These are phyloP conservation scores for Yponomeuta evonymella DNA, from an alignment of 2,888 invertebrate species.

Conservation along the genomic window DNA sequence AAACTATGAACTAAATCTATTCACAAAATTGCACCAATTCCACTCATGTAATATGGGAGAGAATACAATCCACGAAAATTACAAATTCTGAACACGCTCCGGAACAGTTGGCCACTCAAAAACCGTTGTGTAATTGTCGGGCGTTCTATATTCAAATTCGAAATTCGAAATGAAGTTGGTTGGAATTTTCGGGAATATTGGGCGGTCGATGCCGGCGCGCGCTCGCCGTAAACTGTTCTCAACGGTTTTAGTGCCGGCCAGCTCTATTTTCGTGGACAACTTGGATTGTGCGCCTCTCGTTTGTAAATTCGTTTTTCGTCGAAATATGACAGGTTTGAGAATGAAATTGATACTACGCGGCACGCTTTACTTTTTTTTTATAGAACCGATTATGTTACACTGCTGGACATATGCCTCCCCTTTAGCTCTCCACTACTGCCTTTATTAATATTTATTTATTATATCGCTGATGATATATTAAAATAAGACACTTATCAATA, in stretches of 20 bases:
- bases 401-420: too few species aligned
- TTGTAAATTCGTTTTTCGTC: background rate
- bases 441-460: too few species aligned
- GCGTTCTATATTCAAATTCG: constrained; percentile 29
- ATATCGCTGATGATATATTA: too few species aligned
- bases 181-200: constrained; percentile 30
- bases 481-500: too few species aligned
- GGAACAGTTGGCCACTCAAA: constrained; percentile 16
- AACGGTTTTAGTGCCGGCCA: background rate
- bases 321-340: background rate
- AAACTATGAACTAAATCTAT: background rate
- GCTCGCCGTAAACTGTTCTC: constrained; percentile 27
- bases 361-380: background rate
- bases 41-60: background rate
- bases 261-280: background rate
- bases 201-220: constrained; percentile 36
- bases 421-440: too few species aligned
- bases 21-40: background rate
- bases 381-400: too few species aligned
- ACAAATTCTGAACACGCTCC: background rate
- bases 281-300: background rate
- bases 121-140: constrained; percentile 23
- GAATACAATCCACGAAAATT: background rate
- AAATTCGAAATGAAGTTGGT: constrained; percentile 20
- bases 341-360: background rate